These are phyloP conservation scores for Chanos chanos DNA, from an alignment of 2,797 vertebrate species.

Conservation along the genomic window DNA sequence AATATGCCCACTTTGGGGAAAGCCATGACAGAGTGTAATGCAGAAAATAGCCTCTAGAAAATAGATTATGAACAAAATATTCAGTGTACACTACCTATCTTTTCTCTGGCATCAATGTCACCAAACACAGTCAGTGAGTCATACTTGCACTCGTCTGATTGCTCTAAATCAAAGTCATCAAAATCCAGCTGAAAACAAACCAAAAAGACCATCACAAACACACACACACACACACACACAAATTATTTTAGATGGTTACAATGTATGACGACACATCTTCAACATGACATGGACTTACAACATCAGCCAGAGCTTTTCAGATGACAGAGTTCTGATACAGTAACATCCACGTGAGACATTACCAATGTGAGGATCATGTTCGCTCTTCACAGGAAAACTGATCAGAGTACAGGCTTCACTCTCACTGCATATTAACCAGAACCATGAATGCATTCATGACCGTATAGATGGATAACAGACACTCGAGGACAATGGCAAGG, in stretches of 20 bases:
- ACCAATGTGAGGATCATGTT: constrained; percentile 33
- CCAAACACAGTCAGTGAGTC: constrained; percentile 71
- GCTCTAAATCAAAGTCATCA: constrained; percentile 76
- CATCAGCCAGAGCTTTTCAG: no score
- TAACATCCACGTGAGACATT: background rate
- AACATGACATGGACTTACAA: no score
- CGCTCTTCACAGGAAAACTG: constrained; percentile 33
- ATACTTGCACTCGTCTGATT: constrained; percentile 71
- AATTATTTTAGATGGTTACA: no score
- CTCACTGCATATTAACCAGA: constrained; percentile 40
- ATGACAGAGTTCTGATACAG: no score
- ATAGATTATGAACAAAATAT: no score
- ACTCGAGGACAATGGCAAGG: background rate
- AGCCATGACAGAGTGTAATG: no score
- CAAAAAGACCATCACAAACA: no score
- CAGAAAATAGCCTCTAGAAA: no score
- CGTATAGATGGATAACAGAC: constrained; percentile 1
- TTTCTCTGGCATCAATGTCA: constrained; percentile 64
- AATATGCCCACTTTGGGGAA: no score
- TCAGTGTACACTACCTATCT: constrained; percentile 70
- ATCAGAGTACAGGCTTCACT: constrained; percentile 34
- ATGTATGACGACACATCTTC: no score
- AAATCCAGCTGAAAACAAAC: constrained; percentile 73
- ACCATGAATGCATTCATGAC: constrained; percentile 46
- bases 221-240: no score